phyloP scores from a whole-genome alignment of 1,140 invertebrate species.

The Geopemphigus sp. region DNA sequence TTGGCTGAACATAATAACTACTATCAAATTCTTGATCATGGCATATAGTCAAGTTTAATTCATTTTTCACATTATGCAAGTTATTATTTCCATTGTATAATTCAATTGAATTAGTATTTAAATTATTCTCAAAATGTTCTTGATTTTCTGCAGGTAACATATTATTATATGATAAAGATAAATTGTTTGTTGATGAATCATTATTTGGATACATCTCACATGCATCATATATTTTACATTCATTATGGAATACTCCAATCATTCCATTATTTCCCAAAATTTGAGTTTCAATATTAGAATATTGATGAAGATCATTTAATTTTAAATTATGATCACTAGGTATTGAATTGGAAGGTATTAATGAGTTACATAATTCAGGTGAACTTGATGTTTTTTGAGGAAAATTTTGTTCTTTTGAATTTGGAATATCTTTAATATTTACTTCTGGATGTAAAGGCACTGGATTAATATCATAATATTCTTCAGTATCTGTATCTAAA shows the following conservation, averaged over 20 bases:
- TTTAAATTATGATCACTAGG: conserved; percentile 15
- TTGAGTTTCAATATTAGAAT: neutral
- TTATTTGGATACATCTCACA: neutral
- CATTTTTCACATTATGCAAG: conserved; percentile 33
- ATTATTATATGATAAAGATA: conserved; percentile 1
- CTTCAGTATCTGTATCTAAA: conserved; percentile 41
- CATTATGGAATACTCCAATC: neutral
- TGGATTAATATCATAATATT: conserved; percentile 47
- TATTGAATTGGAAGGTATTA: neutral
- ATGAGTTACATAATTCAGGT: neutral
- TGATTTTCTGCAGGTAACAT: neutral
- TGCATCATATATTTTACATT: neutral
- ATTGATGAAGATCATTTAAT: conserved; percentile 1
- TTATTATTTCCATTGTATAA: conserved; percentile 27
- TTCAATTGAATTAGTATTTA: neutral
- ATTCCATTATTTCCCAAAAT: neutral
- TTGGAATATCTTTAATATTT: neutral
- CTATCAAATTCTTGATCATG: neutral
- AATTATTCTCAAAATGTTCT: neutral
- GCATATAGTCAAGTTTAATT: conserved; percentile 48
- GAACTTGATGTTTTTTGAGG: neutral
- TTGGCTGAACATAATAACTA: neutral
- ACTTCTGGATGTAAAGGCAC: conserved; percentile 25
- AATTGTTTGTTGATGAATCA: neutral
- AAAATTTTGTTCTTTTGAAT: neutral